Evolutionary conservation across 2,113 vertebrate species (phyloP).

Genomic region (Marmota monax): DNA sequence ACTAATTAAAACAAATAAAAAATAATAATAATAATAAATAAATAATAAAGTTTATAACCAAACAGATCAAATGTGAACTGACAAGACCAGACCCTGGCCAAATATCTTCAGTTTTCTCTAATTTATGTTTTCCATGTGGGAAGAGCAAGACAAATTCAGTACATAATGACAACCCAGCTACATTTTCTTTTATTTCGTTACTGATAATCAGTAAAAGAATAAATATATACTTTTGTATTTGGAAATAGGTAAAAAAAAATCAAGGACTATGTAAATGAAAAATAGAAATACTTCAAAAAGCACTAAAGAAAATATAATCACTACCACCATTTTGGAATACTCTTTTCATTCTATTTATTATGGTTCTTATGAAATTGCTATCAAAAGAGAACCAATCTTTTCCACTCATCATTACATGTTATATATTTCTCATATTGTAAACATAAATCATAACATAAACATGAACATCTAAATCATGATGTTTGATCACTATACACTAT

Average conservation of each 20-base stretch:
- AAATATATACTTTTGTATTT: neutral
- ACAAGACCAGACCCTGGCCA: neutral
- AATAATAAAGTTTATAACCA: constrained; percentile 22
- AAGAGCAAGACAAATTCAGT: neutral
- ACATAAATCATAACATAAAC: no score
- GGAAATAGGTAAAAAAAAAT: neutral
- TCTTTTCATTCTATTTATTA: neutral
- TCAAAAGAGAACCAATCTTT: neutral
- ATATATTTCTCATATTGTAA: neutral
- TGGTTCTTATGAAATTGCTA: neutral
- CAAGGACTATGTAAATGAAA: neutral
- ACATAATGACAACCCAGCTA: neutral
- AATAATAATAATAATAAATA: neutral
- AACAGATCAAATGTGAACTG: neutral
- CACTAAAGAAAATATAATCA: neutral
- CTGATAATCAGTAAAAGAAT: neutral
- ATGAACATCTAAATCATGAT: neutral
- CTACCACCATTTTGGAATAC: neutral
- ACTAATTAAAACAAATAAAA: no score
- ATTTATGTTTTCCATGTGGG: neutral
- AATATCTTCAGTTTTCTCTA: neutral
- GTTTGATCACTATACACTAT: neutral
- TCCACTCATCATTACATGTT: neutral
- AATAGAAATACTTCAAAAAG: neutral
- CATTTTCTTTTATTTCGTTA: neutral